phyloP scores from a whole-genome alignment of 2,888 invertebrate species.

The Drosophila mimetica region DNA sequence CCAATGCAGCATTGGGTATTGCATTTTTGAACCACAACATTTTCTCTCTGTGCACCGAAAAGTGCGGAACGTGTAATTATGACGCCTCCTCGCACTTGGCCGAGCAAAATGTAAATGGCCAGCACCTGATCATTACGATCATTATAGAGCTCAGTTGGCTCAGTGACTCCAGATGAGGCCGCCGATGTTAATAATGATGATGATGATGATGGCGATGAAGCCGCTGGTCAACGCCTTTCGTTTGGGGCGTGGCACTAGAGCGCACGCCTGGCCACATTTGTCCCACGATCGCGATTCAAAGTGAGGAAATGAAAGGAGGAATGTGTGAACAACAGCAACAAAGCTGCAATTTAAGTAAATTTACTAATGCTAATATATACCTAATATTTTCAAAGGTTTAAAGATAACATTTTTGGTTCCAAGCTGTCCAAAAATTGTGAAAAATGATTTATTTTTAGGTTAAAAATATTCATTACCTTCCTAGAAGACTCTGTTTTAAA shows the following conservation, averaged over 20 bases:
- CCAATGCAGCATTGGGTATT: too few relatives aligned
- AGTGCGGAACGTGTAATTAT: conserved; percentile 33
- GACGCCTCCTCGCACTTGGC: conserved; percentile 26
- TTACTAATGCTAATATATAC: background rate
- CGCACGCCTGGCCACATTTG: conserved; percentile 17
- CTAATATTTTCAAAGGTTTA: too few relatives aligned
- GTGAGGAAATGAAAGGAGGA: background rate
- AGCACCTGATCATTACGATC: conserved; percentile 41
- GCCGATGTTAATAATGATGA: conserved; percentile 2
- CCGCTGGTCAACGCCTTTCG: conserved; percentile 7
- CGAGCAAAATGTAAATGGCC: conserved; percentile 25
- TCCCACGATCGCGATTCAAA: conserved; percentile 21
- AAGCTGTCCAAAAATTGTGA: too few relatives aligned
- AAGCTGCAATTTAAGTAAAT: background rate
- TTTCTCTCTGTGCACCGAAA: conserved; percentile 19
- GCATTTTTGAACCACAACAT: too few relatives aligned
- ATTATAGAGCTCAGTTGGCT: conserved; percentile 11
- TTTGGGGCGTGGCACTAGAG: conserved; percentile 16
- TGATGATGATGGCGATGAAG: conserved; percentile 6
- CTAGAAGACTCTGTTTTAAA: too few relatives aligned
- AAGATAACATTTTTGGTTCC: too few relatives aligned
- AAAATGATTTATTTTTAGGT: too few relatives aligned
- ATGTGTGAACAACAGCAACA: background rate
- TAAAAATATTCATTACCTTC: too few relatives aligned
- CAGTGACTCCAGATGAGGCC: conserved; percentile 5